Conservation (phyloP, 2,113 vertebrate species). For the Cygnus buccinator region DNA sequence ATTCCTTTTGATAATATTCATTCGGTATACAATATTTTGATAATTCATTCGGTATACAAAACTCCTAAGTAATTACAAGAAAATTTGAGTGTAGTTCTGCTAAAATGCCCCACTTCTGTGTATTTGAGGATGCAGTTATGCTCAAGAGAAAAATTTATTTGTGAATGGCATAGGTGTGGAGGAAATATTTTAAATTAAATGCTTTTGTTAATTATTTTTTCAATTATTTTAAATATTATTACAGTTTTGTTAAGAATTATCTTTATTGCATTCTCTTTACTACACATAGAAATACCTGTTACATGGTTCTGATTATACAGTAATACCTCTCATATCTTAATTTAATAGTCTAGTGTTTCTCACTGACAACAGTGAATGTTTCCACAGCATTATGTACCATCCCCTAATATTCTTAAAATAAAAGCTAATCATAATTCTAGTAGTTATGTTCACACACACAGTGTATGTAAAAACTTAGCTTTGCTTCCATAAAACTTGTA, state of each 20-base stretch:
- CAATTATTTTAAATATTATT: not conserved
- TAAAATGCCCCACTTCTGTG: not conserved
- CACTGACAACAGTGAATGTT: not conserved
- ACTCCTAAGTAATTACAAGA: not conserved
- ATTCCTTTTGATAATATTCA: not conserved
- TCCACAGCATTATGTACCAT: not conserved
- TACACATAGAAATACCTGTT: not conserved
- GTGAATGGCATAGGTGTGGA: not conserved
- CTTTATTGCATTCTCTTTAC: not conserved
- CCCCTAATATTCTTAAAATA: not conserved
- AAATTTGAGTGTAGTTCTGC: not conserved
- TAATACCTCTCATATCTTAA: not conserved
- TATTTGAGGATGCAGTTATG: not conserved
- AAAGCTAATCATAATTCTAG: not conserved
- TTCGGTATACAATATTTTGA: not conserved
- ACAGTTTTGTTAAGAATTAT: not conserved
- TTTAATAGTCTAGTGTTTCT: not conserved
- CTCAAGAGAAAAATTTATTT: not conserved
- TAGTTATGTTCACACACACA: not conserved
- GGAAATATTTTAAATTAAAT: not conserved
- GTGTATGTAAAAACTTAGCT: not conserved
- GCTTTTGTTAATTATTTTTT: not conserved
- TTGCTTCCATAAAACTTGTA: not conserved
- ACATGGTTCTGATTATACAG: not conserved
- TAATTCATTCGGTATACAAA: not conserved